Conservation (phyloP, 2,113 vertebrate species). For the Aptenodytes forsteri region DNA sequence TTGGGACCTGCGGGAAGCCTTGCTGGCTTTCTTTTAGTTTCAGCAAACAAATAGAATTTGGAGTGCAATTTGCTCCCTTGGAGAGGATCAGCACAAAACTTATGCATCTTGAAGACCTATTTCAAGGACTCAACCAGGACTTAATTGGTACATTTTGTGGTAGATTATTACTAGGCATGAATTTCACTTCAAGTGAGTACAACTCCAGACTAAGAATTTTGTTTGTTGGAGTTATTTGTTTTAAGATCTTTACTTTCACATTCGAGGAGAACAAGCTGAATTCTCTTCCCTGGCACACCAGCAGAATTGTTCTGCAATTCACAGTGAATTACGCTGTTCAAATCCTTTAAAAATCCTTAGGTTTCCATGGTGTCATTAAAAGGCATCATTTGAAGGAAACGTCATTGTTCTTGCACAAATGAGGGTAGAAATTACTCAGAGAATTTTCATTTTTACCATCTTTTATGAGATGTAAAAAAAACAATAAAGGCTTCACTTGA, state of each 20-base stretch:
- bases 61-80: neutral
- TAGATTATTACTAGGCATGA: neutral
- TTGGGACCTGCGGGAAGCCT: neutral
- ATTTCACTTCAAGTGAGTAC: neutral
- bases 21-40: neutral
- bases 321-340: neutral
- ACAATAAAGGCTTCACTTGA: neutral
- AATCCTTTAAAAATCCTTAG: neutral
- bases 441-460: neutral
- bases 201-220: neutral
- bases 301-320: neutral
- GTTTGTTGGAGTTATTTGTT: neutral
- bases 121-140: neutral
- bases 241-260: neutral
- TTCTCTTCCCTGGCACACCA: neutral
- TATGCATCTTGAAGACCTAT: neutral
- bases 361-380: constrained; percentile 21
- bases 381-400: neutral
- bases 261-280: neutral
- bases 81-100: neutral
- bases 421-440: neutral
- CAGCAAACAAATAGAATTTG: neutral
- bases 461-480: neutral
- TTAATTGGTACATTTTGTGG: neutral
- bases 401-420: neutral